These are phyloP conservation scores for Arctia plantaginis DNA, from an alignment of 2,888 invertebrate species.

Conservation along the genomic window DNA sequence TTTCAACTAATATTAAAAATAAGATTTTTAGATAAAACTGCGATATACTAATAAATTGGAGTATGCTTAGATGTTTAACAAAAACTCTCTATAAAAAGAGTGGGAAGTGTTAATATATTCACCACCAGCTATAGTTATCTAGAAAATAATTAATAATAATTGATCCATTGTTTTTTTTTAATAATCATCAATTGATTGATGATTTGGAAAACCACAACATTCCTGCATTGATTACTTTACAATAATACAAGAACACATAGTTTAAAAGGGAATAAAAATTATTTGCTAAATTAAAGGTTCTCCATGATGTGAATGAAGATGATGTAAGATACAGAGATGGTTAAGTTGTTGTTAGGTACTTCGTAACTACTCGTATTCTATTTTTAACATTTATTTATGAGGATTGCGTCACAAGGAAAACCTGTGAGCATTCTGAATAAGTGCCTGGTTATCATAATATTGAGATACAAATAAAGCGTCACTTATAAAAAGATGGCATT, in stretches of 20 bases:
- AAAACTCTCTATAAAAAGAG: too few species aligned
- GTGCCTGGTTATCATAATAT: not conserved
- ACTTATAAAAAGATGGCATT: too few species aligned
- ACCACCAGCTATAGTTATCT: not conserved
- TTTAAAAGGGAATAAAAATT: not conserved
- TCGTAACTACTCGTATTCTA: not conserved
- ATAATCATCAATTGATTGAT: too few species aligned
- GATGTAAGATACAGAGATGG: not conserved
- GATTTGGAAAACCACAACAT: not conserved
- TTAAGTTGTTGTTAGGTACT: too few species aligned
- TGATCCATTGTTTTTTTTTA: not conserved
- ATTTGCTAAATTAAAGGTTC: not conserved
- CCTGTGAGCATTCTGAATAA: not conserved
- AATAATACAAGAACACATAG: not conserved
- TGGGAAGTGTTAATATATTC: too few species aligned
- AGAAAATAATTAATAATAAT: not conserved
- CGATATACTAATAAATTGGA: not conserved
- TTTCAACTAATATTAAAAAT: not conserved
- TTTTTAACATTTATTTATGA: not conserved
- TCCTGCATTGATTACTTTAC: not conserved
- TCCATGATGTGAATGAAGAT: too few species aligned
- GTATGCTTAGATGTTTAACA: too few species aligned
- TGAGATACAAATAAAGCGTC: not conserved
- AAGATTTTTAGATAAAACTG: not conserved
- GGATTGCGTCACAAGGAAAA: constrained; percentile 1